phyloP scores from a whole-genome alignment of 2,888 invertebrate genomes.

The Psylliodes chrysocephalus region DNA sequence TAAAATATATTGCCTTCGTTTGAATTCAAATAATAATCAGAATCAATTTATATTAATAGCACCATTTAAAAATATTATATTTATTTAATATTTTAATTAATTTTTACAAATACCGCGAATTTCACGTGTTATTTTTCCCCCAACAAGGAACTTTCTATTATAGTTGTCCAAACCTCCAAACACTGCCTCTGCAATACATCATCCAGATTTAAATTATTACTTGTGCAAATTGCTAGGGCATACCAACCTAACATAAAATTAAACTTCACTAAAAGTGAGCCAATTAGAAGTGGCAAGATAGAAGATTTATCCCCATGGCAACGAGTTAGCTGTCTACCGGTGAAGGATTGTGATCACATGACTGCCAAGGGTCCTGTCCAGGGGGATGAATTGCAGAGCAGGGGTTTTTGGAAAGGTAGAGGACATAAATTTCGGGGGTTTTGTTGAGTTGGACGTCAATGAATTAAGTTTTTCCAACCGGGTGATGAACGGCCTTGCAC shows the following conservation, averaged over 20 bases:
- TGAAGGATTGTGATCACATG: slow-evolving; percentile 64
- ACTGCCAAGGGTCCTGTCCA: slow-evolving; percentile 49
- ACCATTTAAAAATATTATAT: too few relatives aligned
- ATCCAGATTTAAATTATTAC: slow-evolving; percentile 50
- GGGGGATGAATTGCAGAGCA: slow-evolving; percentile 32
- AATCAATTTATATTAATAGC: too few relatives aligned
- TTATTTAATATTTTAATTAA: too few relatives aligned
- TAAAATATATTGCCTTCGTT: too few relatives aligned
- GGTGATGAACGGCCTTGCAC: slow-evolving; percentile 20
- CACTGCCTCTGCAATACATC: slow-evolving; percentile 33
- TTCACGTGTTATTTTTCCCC: too few relatives aligned
- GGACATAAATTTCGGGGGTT: slow-evolving; percentile 25
- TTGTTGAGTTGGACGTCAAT: slow-evolving; percentile 22
- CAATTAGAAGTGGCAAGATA: slow-evolving; percentile 65
- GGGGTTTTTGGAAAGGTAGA: slow-evolving; percentile 29
- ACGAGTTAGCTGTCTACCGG: slow-evolving; percentile 63
- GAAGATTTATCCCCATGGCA: slow-evolving; percentile 65
- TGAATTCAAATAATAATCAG: too few relatives aligned
- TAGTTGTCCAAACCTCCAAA: not conserved
- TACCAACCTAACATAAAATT: slow-evolving; percentile 59
- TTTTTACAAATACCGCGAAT: too few relatives aligned
- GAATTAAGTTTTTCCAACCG: slow-evolving; percentile 30
- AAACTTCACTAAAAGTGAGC: slow-evolving; percentile 63
- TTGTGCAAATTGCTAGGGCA: slow-evolving; percentile 54
- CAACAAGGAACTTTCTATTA: not conserved